Conservation (phyloP, 2,888 invertebrate genomes). For the Hirtodrosophila cameraria region DNA sequence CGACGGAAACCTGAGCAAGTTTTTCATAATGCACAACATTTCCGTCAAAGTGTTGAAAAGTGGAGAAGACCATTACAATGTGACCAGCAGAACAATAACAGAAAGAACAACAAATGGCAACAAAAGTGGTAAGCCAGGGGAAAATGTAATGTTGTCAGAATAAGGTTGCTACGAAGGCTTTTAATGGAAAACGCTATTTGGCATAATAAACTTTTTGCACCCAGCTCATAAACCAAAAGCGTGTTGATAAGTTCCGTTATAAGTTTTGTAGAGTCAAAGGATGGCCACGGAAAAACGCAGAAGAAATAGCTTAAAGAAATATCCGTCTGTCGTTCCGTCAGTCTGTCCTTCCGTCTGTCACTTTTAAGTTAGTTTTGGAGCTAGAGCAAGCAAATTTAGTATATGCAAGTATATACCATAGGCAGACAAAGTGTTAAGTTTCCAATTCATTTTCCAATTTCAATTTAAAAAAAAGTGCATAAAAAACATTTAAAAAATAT, state of each 20-base stretch:
- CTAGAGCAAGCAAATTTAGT: no score
- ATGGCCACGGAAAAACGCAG: conserved; percentile 48
- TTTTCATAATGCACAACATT: conserved; percentile 64
- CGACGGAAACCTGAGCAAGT: conserved; percentile 65
- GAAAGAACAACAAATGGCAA: conserved; percentile 4
- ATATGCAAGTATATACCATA: no score
- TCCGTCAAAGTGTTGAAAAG: conserved; percentile 60
- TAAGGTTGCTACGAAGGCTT: conserved; percentile 8
- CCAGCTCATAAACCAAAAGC: conserved; percentile 39
- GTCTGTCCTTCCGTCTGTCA: no score
- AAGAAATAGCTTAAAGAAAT: conserved; percentile 33
- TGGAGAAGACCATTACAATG: conserved; percentile 40
- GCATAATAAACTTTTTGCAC: conserved; percentile 70
- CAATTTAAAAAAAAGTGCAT: conserved; percentile 9
- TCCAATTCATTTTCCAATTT: no score
- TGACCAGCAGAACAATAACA: conserved; percentile 23
- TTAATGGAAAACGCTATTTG: conserved; percentile 68
- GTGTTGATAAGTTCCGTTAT: conserved; percentile 79
- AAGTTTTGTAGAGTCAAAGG: conserved; percentile 56
- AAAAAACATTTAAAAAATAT: conserved; percentile 65
- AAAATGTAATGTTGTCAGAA: neutral
- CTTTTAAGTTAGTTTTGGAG: no score
- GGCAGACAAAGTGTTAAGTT: no score
- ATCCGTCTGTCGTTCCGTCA: neutral
- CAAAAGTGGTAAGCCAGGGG: conserved; percentile 6